These are phyloP conservation scores for Bursaphelenchus mucronatus DNA, from an alignment of 1,140 invertebrate species.

Conservation along the genomic window DNA sequence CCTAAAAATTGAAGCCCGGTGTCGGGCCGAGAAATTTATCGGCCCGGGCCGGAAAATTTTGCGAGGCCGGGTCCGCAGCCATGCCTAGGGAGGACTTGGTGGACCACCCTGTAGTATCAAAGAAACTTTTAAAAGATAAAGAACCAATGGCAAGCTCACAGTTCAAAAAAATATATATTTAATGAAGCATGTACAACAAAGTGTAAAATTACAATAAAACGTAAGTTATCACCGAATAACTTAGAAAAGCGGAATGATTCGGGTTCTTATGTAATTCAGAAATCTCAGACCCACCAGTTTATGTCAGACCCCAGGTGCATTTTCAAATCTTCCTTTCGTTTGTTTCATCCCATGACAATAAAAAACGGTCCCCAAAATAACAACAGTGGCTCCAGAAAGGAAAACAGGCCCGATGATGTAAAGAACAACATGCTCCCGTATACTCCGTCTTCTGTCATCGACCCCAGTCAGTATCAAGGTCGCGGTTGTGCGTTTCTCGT, in stretches of 20 bases:
- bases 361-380: conserved; percentile 45
- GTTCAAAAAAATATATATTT: no score
- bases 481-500: background rate
- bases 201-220: no score
- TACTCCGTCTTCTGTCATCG: background rate
- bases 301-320: conserved; percentile 33
- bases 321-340: conserved; percentile 39
- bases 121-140: no score
- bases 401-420: conserved; percentile 21
- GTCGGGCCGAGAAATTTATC: no score
- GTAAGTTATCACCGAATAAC: background rate
- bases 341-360: conserved; percentile 47
- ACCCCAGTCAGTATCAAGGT: no score
- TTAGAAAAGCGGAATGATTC: background rate
- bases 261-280: background rate
- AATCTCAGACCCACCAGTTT: background rate
- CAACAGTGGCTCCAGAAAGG: conserved; percentile 22
- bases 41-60: no score
- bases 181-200: no score
- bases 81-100: no score
- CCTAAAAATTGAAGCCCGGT: no score
- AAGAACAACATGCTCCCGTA: conserved; percentile 19
- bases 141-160: no score
- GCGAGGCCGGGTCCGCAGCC: no score
- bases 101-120: no score